Conservation (phyloP, 64 coral and sea anemone genomes). For the Platygyra sinensis region DNA sequence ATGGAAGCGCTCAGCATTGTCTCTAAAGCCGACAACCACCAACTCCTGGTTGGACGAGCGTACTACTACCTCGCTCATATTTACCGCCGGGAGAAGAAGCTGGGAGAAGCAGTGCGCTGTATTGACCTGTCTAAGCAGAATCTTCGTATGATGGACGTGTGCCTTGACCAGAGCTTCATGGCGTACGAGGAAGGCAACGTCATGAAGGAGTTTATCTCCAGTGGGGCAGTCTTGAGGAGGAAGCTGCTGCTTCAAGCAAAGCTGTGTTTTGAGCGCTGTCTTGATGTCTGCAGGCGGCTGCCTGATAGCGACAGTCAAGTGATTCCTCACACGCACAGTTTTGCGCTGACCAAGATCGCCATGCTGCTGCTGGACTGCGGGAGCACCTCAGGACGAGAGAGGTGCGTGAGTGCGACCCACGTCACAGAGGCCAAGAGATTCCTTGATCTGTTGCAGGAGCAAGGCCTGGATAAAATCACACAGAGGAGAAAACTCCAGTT, state of each 20-base stretch:
- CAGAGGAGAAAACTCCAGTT: conserved; percentile 24
- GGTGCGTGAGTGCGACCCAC: neutral
- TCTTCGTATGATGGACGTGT: neutral
- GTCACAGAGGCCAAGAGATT: conserved; percentile 19
- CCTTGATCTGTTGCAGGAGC: neutral
- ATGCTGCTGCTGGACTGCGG: conserved; percentile 40
- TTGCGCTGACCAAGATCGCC: conserved; percentile 34
- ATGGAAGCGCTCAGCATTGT: neutral
- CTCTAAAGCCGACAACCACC: neutral
- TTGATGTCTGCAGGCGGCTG: neutral
- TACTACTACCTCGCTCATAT: conserved; percentile 50
- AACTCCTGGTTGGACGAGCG: conserved; percentile 2
- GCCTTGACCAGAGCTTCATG: conserved; percentile 39
- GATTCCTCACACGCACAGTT: conserved; percentile 28
- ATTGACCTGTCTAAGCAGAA: conserved; percentile 30
- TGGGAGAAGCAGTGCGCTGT: conserved; percentile 34
- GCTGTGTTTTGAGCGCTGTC: neutral
- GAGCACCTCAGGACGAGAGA: conserved; percentile 35
- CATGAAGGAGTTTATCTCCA: conserved; percentile 43
- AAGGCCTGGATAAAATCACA: neutral
- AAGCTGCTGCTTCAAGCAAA: neutral
- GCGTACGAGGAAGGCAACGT: conserved; percentile 52
- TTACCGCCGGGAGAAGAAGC: conserved; percentile 53
- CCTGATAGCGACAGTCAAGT: neutral
- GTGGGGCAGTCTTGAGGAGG: neutral